These are phyloP conservation scores for Rhimphoctona megacephalus DNA, from an alignment of 2,888 invertebrate genomes.

Conservation along the genomic window DNA sequence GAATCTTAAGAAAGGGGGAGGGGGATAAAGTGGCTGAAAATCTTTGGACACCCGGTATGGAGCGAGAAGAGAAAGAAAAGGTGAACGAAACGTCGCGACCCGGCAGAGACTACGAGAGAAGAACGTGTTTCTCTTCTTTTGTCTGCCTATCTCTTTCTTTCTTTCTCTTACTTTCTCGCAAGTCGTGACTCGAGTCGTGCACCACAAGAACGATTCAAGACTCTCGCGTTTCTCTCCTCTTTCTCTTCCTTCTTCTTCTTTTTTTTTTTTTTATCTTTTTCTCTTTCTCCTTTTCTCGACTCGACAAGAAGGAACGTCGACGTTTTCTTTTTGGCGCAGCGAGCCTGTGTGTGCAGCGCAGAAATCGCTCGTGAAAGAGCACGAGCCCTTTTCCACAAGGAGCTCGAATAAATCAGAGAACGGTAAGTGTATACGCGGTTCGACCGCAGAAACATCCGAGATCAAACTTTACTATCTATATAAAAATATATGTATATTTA, in stretches of 20 bases:
- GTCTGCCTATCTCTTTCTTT: conserved; percentile 48
- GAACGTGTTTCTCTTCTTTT: conserved; percentile 67
- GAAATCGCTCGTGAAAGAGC: conserved; percentile 44
- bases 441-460: conserved; percentile 14
- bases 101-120: conserved; percentile 37
- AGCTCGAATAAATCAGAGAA: conserved; percentile 56
- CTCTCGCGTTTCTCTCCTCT: conserved; percentile 43
- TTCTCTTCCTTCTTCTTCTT: neutral
- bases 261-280: neutral
- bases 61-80: conserved; percentile 64
- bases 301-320: neutral
- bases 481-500: neutral
- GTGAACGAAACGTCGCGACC: conserved; percentile 74
- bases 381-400: conserved; percentile 28
- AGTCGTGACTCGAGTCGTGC: conserved; percentile 61
- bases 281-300: conserved; percentile 4
- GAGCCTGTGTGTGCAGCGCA: conserved; percentile 1
- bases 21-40: neutral
- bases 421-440: conserved; percentile 1
- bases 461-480: conserved; percentile 28
- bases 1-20: neutral
- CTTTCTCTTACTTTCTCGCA: conserved; percentile 45
- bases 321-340: neutral
- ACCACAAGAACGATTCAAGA: conserved; percentile 48
- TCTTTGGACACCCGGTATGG: conserved; percentile 50